These are phyloP conservation scores for Pandion haliaetus DNA, from an alignment of 2,113 vertebrate genomes.

Conservation along the genomic window DNA sequence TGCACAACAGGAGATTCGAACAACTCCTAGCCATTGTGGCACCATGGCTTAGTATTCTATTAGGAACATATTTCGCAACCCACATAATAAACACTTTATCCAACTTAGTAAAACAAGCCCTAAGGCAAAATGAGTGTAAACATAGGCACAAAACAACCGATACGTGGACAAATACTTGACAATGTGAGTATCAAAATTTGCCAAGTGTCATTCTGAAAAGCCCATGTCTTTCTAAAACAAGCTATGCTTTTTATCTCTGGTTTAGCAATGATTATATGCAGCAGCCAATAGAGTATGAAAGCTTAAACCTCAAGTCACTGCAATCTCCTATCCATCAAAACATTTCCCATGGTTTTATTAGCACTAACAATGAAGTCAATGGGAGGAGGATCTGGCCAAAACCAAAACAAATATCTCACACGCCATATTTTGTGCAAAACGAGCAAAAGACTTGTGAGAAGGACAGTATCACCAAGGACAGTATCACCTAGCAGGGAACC, in stretches of 20 bases:
- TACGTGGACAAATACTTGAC: slow-evolving; percentile 50
- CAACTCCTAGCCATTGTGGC: slow-evolving; percentile 61
- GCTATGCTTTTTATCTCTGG: slow-evolving; percentile 21
- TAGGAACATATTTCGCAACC: slow-evolving; percentile 68
- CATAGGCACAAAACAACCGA: slow-evolving; percentile 30
- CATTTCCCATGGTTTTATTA: slow-evolving; percentile 54
- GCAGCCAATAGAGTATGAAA: slow-evolving; percentile 27
- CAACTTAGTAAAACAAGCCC: slow-evolving; percentile 51
- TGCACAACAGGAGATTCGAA: slow-evolving; percentile 29
- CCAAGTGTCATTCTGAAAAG: slow-evolving; percentile 41
- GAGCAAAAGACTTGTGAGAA: background rate
- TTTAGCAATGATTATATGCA: slow-evolving; percentile 32
- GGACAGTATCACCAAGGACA: background rate
- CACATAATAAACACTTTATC: slow-evolving; percentile 61
- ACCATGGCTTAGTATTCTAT: slow-evolving; percentile 34
- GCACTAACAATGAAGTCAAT: background rate
- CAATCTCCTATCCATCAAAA: background rate
- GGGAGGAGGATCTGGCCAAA: background rate
- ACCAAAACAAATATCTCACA: background rate
- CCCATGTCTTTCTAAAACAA: slow-evolving; percentile 46
- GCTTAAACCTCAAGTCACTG: slow-evolving; percentile 23
- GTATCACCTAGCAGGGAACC: background rate
- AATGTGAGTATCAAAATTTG: background rate
- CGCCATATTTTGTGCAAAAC: background rate
- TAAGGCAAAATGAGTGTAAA: slow-evolving; percentile 45